Evolutionary conservation across 2,797 vertebrate species (phyloP).

Genomic region (Alosa sapidissima): DNA sequence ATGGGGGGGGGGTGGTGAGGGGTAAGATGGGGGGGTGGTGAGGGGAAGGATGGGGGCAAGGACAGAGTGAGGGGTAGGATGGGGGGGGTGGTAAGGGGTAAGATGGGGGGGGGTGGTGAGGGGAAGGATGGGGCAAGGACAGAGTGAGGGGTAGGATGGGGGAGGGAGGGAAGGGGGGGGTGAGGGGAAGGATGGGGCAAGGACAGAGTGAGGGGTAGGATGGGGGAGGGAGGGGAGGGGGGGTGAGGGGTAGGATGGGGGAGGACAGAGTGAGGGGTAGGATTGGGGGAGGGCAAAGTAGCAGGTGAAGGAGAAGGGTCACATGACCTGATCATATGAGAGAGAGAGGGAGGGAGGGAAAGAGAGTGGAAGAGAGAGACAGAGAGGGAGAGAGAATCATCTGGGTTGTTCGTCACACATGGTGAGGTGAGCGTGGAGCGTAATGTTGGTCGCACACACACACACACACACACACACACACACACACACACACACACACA

Average conservation of each 20-base stretch:
- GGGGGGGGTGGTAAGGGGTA: too few species aligned
- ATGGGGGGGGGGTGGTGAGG: too few species aligned
- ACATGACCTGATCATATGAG: constrained; percentile 5
- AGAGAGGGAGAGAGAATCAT: constrained; percentile 37
- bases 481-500: constrained; percentile 2
- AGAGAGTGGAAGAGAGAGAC: background rate
- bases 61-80: too few species aligned
- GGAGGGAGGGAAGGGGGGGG: constrained; percentile 39
- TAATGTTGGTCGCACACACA: constrained; percentile 1
- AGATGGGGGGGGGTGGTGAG: too few species aligned
- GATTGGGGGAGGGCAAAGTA: background rate
- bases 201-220: too few species aligned
- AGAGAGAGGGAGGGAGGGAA: background rate
- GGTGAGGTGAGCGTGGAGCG: constrained; percentile 37
- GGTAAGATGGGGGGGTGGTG: too few species aligned
- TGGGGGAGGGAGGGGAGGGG: too few species aligned
- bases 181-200: too few species aligned
- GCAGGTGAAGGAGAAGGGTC: background rate
- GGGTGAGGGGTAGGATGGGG: too few species aligned
- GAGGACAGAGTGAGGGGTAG: constrained; percentile 39
- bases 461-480: constrained; percentile 17
- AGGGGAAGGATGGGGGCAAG: too few species aligned
- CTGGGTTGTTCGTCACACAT: constrained; percentile 39
- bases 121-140: too few species aligned
- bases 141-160: too few species aligned